Conservation (phyloP, 2,113 vertebrate species). For the Odontophorus gujanensis region DNA sequence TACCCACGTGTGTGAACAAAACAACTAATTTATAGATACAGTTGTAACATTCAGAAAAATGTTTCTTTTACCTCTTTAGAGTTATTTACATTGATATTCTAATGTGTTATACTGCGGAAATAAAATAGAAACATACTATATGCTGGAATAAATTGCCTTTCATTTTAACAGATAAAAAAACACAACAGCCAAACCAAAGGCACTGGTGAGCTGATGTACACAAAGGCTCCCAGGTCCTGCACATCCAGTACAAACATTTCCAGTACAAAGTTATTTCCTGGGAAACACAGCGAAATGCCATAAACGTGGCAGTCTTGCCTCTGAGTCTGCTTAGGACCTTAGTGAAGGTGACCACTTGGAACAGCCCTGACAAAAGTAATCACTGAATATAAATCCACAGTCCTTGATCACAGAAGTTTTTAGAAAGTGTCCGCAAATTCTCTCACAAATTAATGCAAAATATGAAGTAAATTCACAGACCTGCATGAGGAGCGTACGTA, state of each 20-base stretch:
- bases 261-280: too few relatives aligned
- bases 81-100: background rate
- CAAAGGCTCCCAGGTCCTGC: background rate
- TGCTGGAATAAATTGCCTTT: background rate
- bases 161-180: background rate
- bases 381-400: background rate
- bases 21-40: background rate
- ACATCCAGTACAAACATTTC: background rate
- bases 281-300: background rate
- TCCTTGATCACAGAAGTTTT: background rate
- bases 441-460: background rate
- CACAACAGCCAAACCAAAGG: background rate
- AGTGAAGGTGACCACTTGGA: background rate
- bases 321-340: background rate
- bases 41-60: background rate
- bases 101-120: background rate
- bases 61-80: background rate
- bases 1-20: background rate
- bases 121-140: background rate
- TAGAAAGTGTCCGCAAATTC: background rate
- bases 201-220: too few relatives aligned
- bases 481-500: fast-evolving
- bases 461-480: background rate
- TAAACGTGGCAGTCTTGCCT: background rate
- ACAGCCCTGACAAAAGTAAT: background rate